A percentile compares a stretch with the other conserved stretches of the same genome.
These are phyloP conservation scores for Anarrhichthys ocellatus DNA, from an alignment of 2,113 vertebrate species.

Conservation along the genomic window DNA sequence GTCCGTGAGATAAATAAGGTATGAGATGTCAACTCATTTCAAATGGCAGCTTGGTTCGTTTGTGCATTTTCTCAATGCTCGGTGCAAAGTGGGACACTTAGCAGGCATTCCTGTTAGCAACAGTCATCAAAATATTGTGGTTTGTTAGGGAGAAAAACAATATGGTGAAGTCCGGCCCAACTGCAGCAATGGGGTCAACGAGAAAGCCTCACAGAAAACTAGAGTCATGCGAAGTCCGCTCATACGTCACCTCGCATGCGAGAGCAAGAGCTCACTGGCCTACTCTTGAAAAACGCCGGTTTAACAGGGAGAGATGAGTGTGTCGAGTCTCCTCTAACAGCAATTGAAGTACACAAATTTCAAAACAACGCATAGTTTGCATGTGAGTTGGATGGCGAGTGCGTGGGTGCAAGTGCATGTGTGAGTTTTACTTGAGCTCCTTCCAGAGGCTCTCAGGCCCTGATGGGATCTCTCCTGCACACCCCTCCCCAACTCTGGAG, in stretches of 20 bases:
- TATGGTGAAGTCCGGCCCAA: constrained; percentile 35
- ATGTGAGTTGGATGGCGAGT: constrained; percentile 13
- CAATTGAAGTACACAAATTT: constrained; percentile 47
- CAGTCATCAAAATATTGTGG: constrained; percentile 58
- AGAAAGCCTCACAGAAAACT: constrained; percentile 44
- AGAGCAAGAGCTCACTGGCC: constrained; percentile 45
- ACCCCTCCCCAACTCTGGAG: constrained; percentile 54
- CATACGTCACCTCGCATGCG: constrained; percentile 65
- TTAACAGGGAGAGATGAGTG: constrained; percentile 35
- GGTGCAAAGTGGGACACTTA: constrained; percentile 22
- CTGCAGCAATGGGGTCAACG: constrained; percentile 46
- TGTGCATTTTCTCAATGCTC: background rate
- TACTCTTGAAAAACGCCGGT: constrained; percentile 48
- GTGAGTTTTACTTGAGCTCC: constrained; percentile 52
- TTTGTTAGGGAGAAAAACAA: constrained; percentile 45
- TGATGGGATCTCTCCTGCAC: constrained; percentile 57
- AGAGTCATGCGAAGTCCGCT: constrained; percentile 44
- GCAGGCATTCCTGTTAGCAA: constrained; percentile 42
- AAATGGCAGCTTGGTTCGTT: constrained; percentile 25
- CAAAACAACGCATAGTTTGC: constrained; percentile 43
- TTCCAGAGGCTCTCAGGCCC: constrained; percentile 57
- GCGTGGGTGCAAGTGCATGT: constrained; percentile 29
- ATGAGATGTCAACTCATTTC: constrained; percentile 30
- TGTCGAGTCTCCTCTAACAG: constrained; percentile 46
- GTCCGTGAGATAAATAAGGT: constrained; percentile 20